These are phyloP conservation scores for Eulemur rufifrons DNA, from an alignment of 2,113 vertebrate genomes.

Conservation along the genomic window DNA sequence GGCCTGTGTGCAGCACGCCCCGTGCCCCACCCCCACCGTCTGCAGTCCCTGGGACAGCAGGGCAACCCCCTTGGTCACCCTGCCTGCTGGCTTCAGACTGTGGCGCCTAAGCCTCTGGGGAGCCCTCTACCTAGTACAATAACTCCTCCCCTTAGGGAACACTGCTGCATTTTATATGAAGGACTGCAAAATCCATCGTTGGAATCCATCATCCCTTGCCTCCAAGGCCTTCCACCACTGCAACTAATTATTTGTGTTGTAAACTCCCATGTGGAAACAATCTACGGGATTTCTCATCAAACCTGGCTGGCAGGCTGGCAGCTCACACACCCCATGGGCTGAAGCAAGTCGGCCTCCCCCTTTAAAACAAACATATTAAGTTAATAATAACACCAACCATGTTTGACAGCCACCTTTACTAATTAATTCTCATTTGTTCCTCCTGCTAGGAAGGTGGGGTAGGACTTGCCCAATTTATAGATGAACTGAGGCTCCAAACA, in stretches of 20 bases:
- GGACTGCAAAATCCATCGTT: conserved; percentile 34
- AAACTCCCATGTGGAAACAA: conserved; percentile 61
- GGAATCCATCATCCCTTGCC: neutral
- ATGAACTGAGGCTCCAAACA: neutral
- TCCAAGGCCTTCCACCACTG: conserved; percentile 34
- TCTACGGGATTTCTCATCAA: conserved; percentile 55
- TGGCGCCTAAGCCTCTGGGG: neutral
- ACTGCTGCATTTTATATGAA: conserved; percentile 13
- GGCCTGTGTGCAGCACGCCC: neutral
- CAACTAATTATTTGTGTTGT: conserved; percentile 51
- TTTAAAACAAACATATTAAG: conserved; percentile 73
- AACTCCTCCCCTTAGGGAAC: neutral
- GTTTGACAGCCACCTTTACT: conserved; percentile 65
- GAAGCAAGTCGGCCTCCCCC: conserved; percentile 44
- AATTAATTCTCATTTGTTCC: conserved; percentile 68
- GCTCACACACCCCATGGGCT: neutral
- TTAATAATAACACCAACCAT: conserved; percentile 68
- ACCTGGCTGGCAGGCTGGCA: conserved; percentile 31
- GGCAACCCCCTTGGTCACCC: neutral
- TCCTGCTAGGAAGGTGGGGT: conserved; percentile 20
- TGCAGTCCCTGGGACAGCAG: neutral
- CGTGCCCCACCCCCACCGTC: neutral
- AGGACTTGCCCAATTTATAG: neutral
- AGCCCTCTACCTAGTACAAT: neutral
- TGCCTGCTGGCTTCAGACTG: neutral